A percentile compares a stretch with the other conserved stretches of the same genome.
Evolutionary conservation across 2,888 invertebrate genomes (phyloP).

Genomic region (Xestia sexstrigata): DNA sequence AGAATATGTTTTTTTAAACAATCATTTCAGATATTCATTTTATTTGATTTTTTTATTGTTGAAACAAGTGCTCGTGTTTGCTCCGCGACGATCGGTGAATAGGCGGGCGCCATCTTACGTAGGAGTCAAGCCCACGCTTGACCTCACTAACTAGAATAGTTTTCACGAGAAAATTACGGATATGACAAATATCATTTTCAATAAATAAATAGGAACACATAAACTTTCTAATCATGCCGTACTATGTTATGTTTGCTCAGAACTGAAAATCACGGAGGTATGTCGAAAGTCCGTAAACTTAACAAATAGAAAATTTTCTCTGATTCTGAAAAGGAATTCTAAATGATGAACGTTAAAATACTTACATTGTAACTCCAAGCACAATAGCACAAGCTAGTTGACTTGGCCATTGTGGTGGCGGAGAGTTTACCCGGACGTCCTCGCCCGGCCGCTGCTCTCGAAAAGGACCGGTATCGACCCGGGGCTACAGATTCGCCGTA

Average conservation of each 20-base stretch:
- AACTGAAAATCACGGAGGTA: background rate
- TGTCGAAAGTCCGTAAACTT: background rate
- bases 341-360: background rate
- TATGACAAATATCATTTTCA: background rate
- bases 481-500: background rate
- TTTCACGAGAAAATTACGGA: background rate
- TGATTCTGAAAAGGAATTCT: background rate
- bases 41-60: background rate
- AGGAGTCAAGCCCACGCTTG: background rate
- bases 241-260: too few species aligned
- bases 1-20: background rate
- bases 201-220: background rate
- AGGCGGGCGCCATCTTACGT: background rate
- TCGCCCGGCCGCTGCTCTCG: background rate
- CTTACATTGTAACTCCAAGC: conserved; percentile 8
- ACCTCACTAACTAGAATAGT: background rate
- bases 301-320: background rate
- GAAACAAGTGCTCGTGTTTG: background rate
- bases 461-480: conserved; percentile 14
- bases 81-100: background rate
- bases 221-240: background rate
- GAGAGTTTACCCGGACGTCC: background rate
- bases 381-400: too few species aligned
- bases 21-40: background rate
- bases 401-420: background rate